Evolutionary conservation across 2,113 vertebrate species (phyloP).

Genomic region (Paramormyrops kingsleyae): DNA sequence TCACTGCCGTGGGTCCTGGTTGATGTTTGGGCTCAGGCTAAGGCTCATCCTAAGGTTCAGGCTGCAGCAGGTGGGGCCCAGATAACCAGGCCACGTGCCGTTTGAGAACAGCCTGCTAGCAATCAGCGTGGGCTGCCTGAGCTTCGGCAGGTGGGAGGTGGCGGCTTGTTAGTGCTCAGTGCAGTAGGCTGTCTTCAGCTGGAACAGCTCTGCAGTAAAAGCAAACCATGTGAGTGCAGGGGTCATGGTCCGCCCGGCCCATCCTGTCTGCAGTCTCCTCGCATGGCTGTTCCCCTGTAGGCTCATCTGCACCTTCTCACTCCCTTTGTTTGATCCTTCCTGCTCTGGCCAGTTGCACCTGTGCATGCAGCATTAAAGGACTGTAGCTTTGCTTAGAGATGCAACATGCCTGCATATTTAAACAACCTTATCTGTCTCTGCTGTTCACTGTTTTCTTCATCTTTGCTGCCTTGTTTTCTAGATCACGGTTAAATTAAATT

Average conservation of each 20-base stretch:
- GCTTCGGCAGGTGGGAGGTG: slow-evolving; percentile 55
- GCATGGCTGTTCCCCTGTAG: slow-evolving; percentile 19
- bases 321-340: neutral
- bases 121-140: slow-evolving; percentile 49
- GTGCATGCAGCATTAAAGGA: neutral
- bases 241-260: slow-evolving; percentile 47
- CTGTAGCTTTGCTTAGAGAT: neutral
- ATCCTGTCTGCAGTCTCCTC: slow-evolving; percentile 30
- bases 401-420: neutral
- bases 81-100: slow-evolving; percentile 41
- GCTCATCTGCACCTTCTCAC: neutral
- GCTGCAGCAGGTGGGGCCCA: slow-evolving; percentile 26
- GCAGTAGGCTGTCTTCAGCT: slow-evolving; percentile 45
- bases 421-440: neutral
- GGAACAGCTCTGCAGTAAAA: slow-evolving; percentile 45
- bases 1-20: neutral
- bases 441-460: neutral
- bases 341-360: neutral
- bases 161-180: slow-evolving; percentile 60
- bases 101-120: slow-evolving; percentile 57
- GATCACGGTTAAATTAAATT: neutral
- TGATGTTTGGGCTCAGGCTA: neutral
- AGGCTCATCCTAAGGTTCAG: neutral
- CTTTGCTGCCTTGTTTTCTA: neutral
- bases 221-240: slow-evolving; percentile 40